A percentile compares a stretch with the other conserved stretches of the same genome.
Conservation (phyloP, 2,888 invertebrate species). For the Agrochola circellaris region DNA sequence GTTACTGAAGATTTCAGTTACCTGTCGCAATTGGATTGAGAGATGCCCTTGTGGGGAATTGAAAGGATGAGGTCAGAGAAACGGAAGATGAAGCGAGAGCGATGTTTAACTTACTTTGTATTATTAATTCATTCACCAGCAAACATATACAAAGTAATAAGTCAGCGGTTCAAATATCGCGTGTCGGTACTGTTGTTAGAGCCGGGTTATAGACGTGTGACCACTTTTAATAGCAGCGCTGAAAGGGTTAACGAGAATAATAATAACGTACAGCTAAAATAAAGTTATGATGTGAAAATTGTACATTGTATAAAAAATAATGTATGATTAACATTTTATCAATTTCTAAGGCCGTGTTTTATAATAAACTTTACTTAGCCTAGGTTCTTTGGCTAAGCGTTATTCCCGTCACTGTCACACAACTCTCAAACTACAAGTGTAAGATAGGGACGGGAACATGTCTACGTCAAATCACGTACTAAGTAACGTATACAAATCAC, state of each 20-base stretch:
- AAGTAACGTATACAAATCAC: neutral
- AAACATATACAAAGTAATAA: constrained; percentile 15
- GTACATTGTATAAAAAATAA: neutral
- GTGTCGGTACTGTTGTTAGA: constrained; percentile 8
- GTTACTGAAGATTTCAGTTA: constrained; percentile 60
- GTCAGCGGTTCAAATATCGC: constrained; percentile 11
- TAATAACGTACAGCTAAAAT: neutral
- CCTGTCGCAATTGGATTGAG: constrained; percentile 62
- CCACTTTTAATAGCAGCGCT: neutral
- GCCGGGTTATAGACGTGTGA: neutral
- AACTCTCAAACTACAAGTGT: neutral
- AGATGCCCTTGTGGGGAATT: constrained; percentile 53
- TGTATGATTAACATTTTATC: neutral
- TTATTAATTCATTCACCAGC: neutral
- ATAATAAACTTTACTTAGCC: neutral
- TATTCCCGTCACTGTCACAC: neutral
- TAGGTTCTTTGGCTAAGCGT: too few species aligned
- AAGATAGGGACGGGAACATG: neutral
- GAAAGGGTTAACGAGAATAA: constrained; percentile 36
- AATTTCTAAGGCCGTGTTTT: neutral
- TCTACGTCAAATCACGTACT: neutral
- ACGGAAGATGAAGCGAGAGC: constrained; percentile 18
- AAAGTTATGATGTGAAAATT: constrained; percentile 11
- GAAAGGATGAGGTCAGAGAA: neutral
- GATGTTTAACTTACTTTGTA: neutral